Base-by-base conservation (phyloP, 2,888 invertebrate genomes). In the Drosophila paranaensis region DNA sequence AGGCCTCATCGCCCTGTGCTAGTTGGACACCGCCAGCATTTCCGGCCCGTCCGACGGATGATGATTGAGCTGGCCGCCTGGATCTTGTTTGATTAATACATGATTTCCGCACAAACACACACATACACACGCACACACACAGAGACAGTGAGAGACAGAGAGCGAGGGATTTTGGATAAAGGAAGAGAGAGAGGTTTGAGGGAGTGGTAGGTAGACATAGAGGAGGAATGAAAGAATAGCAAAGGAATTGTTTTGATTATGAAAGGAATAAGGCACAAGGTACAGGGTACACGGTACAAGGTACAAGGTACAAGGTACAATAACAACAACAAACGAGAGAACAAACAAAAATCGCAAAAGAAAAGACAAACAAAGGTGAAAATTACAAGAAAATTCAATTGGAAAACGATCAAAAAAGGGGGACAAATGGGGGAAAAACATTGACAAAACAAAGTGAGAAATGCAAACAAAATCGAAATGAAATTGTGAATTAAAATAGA, bases 1-100 rank as follows among this genome's bases (percentile, higher is more conserved):
- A 98, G 91, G 96, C 95, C 93, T 98, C 98, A 94, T 98, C 98
- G 72, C 93, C 93, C 70, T 92, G 93, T 46, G 89, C 90, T 74
- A 93, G 77, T 80, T 90, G 91, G 81, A 95, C 95, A 65, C 91
- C 90, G 69, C 78, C 57, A 58, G 80, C 75, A 60, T 81, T 87
- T 58, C 83, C 85, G 67, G 76, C 76, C 54, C 91, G 91, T 81
- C 89, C 90, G 75, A 88, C 83, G 75, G 90, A 89, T 87, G 93
- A 91, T 73, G 92, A 88, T 90, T 92, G 91, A 83, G 92, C 90
- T 85, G 92, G 92, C 87, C 92, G 93, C 91, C 92, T 92, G 91
- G 92, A 92, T 92, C 93, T 92, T 92, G 89, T 84, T 87, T 82
- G 79, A 89, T 90, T 91, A 91, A 91, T 91, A 91, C 82, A 83